These are phyloP conservation scores for Sialia sialis DNA, from an alignment of 2,113 vertebrate species.

Conservation along the genomic window DNA sequence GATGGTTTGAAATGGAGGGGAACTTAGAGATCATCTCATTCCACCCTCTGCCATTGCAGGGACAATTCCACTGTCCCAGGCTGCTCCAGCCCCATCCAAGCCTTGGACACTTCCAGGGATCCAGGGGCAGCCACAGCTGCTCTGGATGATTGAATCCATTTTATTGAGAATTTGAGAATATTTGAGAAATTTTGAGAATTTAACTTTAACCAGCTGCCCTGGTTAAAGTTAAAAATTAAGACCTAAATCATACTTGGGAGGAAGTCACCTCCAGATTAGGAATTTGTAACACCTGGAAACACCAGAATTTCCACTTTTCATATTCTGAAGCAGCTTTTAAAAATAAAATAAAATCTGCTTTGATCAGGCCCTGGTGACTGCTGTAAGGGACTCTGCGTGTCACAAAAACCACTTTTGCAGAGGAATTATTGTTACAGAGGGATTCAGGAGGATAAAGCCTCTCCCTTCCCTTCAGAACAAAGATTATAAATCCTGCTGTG, in stretches of 20 bases:
- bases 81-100: rapidly evolving
- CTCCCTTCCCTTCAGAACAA: neutral
- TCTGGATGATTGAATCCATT: neutral
- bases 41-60: neutral
- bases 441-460: neutral
- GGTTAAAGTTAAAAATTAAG: neutral
- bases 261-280: neutral
- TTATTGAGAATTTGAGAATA: neutral
- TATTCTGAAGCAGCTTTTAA: neutral
- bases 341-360: neutral
- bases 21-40: neutral
- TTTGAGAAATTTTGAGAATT: too few relatives aligned
- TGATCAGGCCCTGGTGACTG: neutral
- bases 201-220: too few relatives aligned
- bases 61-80: neutral
- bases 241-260: neutral
- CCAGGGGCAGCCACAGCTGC: neutral
- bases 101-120: neutral
- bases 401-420: neutral
- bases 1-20: neutral
- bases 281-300: neutral
- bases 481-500: neutral
- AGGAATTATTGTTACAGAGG: neutral
- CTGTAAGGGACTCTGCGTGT: neutral
- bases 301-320: neutral